Base-by-base conservation (phyloP, 2,797 vertebrate species). In the Etheostoma nigrum region DNA sequence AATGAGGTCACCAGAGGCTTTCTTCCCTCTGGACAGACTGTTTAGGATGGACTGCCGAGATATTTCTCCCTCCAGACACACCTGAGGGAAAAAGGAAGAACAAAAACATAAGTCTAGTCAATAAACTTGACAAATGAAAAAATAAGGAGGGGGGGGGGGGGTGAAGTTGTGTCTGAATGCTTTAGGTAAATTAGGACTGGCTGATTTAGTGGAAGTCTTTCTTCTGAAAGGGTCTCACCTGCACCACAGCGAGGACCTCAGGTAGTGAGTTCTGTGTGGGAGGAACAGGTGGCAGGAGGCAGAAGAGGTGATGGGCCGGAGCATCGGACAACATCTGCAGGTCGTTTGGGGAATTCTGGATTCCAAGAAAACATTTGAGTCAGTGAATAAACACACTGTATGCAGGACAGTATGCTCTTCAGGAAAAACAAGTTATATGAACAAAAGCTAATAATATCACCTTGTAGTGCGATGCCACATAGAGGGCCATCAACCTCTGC, bases 401-500 rank as follows among this genome's bases (percentile, higher is more conserved):
- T 13, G 10, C 5, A 14, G 2, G 42, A 47, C 4, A 6, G 21
- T 11, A 4, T 2, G 3, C 33, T 62, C 7, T 3, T 4, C 19
- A 49, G 4, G 36, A 21, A 57, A 25, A 45, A 3, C 3, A 15
- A 36, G n/a, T 47, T 23, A 16, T n/a, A 21, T 4, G 7, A 36
- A 40, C 16, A 6, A 15, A 72, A 61, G 23, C 14, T 13, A 18
- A 67, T 7, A 5, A 48, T 15, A 59, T 90, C 84, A 99, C 98
- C 96, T 99, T 99, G 89, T 99, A 99, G 87, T 99, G 98, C 2
- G 98, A 99, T 4, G 98, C 97, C 75, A 99, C 98, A 0, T 98
- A 99, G 0, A 99, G 97, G 21, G 97, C 97, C 98, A 99, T 97
- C 18, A 99, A 88, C 44, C 97, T 95, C 84, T 99, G 98, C 48